Evolutionary conservation across 2,797 vertebrate genomes (phyloP), one percentile per base, ranked within the genome.

Genomic region (Brachyalestes nurse): DNA sequence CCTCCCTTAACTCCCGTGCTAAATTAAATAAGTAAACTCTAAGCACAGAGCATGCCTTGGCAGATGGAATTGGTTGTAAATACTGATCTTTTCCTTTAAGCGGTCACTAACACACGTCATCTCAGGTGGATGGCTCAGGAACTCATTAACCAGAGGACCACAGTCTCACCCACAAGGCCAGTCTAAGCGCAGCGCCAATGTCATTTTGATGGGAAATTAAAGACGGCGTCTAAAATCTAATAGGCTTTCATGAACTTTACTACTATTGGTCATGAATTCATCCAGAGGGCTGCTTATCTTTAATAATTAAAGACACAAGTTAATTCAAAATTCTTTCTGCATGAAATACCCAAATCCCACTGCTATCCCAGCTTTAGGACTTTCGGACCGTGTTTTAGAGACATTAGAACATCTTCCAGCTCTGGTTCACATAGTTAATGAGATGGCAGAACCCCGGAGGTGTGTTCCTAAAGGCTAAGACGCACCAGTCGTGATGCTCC

Each of bases 261-360:
- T 78, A 19, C 17, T 8, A 82, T 84, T 73, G 19, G 83, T 84
- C 64, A 66, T 85, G 85, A 88, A 86, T 82, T 84, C 72, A 85
- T 87, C 87, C 75, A 74, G 70, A 88, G 85, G 81, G 89, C 86
- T 81, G 85, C 69, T 90, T 92, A 89, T 91, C 83, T 87, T 90
- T 79, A 90, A 90, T 89, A 89, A 93, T 91, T 88, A 88, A 91
- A 78, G 77, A 83, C 75, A 71, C 77, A 89, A 81, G 84, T 89
- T 91, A 75, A 89, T 91, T 88, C 88, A 80, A 91, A 90, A 91
- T 86, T 80, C 79, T 88, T 88, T 88, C 82, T 45, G 78, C 21
- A 74, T 84, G 87, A 84, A 85, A 87, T 79, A 87, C 62, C 82
- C 84, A 76, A 82, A 79, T 91, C 90, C 87, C 88, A 72, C 5